Evolutionary conservation across 2,113 vertebrate genomes (phyloP), one percentile per base, ranked within the genome.

Genomic region (Nothobranchius furzeri): DNA sequence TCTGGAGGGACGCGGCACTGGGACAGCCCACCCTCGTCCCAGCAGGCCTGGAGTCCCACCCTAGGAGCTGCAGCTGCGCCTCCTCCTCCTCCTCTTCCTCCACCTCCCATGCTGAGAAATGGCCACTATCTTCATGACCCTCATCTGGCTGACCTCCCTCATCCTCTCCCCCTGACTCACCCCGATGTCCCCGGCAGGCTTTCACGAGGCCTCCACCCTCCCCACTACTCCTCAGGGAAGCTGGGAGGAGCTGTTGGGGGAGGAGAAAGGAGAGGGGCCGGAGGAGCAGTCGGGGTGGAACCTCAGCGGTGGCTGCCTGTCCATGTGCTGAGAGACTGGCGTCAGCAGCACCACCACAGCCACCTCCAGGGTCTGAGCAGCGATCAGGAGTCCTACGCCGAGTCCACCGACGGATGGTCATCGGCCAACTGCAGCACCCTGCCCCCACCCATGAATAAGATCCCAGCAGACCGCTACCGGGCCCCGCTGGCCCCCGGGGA

Each of bases 401-500:
- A 99, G 83, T 99, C 98, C 49, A 99, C 98, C 0, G 98, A 99
- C 0, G 98, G 98, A 35, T 97, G 96, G 96, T 99, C 98, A 0
- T 98, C 96, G 1, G 89, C 97, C 1, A 99, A 99, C 90, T 99
- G 97, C 45, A 95, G 96, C 71, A 99, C 97, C 0, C 94, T 99
- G 68, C 98, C 98, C 1, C 98, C 98, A 0, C 98, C 98, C 36
- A 99, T 99, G 98, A 99, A 24, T 76, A 99, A 99, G 89, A 99
- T 99, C 56, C 98, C 97, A 0, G 97, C 98, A 0, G 98, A 99
- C 88, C 95, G 97, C 61, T 99, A 99, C 86, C 86, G 96, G 56
- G 92, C 96, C 0, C 94, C 96, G 2, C 93, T 95, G 74, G 93
- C 93, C 93, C 64, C 92, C 9, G 89, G 87, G 45, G 90, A 90